These are phyloP conservation scores for Oreochromis spilurus DNA, from an alignment of 2,113 vertebrate genomes.

Conservation along the genomic window DNA sequence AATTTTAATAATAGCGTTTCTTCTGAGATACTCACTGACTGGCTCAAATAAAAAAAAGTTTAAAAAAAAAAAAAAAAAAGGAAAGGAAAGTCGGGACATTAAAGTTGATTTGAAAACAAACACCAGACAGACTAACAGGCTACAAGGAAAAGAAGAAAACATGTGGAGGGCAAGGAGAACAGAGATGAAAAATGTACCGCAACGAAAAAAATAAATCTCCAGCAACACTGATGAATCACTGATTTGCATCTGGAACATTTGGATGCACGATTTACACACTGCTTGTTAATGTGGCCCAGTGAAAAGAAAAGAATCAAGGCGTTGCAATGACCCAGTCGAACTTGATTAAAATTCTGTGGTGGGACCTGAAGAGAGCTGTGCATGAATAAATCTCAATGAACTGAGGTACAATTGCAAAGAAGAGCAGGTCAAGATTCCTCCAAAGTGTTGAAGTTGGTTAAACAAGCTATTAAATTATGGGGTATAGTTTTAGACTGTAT, in stretches of 20 bases:
- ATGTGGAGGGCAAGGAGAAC: background rate
- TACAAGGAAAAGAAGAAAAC: no score
- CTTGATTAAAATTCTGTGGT: background rate
- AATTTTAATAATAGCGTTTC: background rate
- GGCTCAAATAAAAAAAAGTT: background rate
- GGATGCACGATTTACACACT: background rate
- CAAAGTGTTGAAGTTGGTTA: background rate
- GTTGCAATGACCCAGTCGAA: background rate
- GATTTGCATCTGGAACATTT: background rate
- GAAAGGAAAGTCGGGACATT: background rate
- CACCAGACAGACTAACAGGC: no score
- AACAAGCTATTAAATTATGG: background rate
- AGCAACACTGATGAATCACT: background rate
- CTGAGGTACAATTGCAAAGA: background rate
- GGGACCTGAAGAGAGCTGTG: background rate
- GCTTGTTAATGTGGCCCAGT: background rate
- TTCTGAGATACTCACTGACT: background rate
- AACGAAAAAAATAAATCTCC: background rate
- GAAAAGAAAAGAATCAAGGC: background rate
- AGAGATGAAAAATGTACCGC: background rate
- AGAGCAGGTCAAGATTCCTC: background rate
- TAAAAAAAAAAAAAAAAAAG: background rate
- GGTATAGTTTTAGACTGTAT: background rate
- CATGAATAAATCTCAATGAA: background rate
- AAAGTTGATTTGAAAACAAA: no score